A percentile compares a stretch with the other conserved stretches of the same genome.
Evolutionary conservation across 2,113 vertebrate species (phyloP).

Genomic region (Arenaria interpres): DNA sequence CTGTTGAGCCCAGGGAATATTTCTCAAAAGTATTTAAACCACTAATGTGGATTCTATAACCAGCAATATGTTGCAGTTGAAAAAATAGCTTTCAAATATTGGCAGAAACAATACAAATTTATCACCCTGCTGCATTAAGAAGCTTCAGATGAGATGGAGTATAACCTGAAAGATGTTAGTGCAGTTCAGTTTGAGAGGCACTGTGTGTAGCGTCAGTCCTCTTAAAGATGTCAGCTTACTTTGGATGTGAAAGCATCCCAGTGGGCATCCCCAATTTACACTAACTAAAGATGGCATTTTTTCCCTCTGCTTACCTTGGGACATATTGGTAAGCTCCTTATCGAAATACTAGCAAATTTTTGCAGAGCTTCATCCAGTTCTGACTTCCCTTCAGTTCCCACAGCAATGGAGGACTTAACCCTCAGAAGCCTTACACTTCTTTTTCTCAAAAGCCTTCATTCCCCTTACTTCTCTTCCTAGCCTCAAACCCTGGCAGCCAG

Average conservation of each 20-base stretch:
- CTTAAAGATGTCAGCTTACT: neutral
- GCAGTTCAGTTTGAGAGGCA: neutral
- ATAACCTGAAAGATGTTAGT: neutral
- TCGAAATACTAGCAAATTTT: neutral
- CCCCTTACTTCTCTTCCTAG: neutral
- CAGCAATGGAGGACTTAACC: neutral
- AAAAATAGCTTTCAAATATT: neutral
- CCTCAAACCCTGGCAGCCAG: neutral
- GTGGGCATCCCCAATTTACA: neutral
- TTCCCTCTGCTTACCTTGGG: neutral
- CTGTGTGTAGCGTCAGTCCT: rapidly evolving
- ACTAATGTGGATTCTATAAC: neutral
- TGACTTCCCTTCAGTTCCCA: neutral
- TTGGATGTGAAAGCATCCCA: neutral
- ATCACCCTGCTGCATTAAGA: neutral
- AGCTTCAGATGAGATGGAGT: neutral
- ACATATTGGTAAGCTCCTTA: neutral
- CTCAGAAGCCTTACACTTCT: neutral
- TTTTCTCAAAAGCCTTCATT: neutral
- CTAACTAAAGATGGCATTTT: neutral
- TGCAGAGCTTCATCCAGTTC: neutral
- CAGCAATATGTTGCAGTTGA: neutral
- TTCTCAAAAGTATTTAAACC: neutral
- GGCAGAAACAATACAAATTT: neutral
- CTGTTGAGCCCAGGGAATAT: neutral